These are phyloP conservation scores for Orientallactaga bullata DNA, from an alignment of 2,113 vertebrate species.

Conservation along the genomic window DNA sequence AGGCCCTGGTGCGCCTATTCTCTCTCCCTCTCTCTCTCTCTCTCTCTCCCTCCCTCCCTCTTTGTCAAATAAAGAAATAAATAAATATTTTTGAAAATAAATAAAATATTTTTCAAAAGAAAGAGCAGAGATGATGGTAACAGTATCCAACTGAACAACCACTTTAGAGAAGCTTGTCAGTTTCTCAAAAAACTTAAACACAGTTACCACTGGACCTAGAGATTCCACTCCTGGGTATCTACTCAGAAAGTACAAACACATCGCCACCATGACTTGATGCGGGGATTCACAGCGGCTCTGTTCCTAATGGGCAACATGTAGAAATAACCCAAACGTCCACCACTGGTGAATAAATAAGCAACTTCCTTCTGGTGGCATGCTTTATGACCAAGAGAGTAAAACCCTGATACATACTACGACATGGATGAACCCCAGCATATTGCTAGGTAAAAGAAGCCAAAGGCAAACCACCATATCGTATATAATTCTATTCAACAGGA, in stretches of 20 bases:
- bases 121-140: not conserved
- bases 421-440: not conserved
- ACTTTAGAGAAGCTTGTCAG: not conserved
- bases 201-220: not conserved
- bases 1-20: no score
- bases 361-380: no score
- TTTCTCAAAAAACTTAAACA: conserved; percentile 18
- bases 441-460: not conserved
- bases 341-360: not conserved
- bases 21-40: no score
- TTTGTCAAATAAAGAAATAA: no score
- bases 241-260: not conserved
- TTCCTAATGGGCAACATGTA: not conserved
- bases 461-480: not conserved
- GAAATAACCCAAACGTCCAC: not conserved
- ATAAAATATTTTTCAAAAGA: no score
- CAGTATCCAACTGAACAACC: not conserved
- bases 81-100: no score
- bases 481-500: not conserved
- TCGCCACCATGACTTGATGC: not conserved
- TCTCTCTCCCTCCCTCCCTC: no score
- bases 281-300: not conserved
- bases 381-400: not conserved
- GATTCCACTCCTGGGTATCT: not conserved
- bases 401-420: not conserved